These are phyloP conservation scores for Corythornis vintsioides DNA, from an alignment of 2,113 vertebrate species.

Conservation along the genomic window DNA sequence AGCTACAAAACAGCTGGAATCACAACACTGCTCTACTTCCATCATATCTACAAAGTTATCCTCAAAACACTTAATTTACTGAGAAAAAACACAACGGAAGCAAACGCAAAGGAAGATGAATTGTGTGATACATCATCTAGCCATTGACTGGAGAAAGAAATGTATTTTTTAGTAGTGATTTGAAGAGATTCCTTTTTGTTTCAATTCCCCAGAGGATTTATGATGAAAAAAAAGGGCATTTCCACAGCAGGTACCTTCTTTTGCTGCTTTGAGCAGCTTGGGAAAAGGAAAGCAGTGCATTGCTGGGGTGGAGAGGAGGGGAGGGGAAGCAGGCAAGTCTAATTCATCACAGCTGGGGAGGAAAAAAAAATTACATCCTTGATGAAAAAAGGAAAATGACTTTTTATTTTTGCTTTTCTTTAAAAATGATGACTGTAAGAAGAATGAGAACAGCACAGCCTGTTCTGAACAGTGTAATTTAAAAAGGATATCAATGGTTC, in stretches of 20 bases:
- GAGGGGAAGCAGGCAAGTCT: slow-evolving; percentile 12
- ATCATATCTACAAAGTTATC: neutral
- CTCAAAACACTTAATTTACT: neutral
- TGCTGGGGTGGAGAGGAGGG: neutral
- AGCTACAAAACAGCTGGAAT: rapidly evolving
- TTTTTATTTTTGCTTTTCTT: neutral
- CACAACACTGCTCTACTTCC: neutral
- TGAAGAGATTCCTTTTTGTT: neutral
- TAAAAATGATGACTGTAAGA: neutral
- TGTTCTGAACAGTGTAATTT: slow-evolving; percentile 1
- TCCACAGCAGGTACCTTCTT: slow-evolving; percentile 8
- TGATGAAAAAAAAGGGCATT: neutral
- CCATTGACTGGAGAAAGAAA: neutral
- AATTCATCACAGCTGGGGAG: slow-evolving; percentile 54
- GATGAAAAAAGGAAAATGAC: neutral
- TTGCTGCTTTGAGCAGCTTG: slow-evolving; percentile 21
- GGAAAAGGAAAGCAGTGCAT: neutral
- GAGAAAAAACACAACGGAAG: neutral
- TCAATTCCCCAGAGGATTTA: neutral
- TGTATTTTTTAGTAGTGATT: neutral
- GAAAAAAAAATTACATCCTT: slow-evolving; percentile 17
- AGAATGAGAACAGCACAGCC: slow-evolving; percentile 37
- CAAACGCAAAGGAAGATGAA: neutral
- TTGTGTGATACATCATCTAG: neutral
- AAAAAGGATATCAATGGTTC: slow-evolving; percentile 9